Evolutionary conservation across 1,140 invertebrate genomes (phyloP).

Genomic region (Drosophila nigrodunni): DNA sequence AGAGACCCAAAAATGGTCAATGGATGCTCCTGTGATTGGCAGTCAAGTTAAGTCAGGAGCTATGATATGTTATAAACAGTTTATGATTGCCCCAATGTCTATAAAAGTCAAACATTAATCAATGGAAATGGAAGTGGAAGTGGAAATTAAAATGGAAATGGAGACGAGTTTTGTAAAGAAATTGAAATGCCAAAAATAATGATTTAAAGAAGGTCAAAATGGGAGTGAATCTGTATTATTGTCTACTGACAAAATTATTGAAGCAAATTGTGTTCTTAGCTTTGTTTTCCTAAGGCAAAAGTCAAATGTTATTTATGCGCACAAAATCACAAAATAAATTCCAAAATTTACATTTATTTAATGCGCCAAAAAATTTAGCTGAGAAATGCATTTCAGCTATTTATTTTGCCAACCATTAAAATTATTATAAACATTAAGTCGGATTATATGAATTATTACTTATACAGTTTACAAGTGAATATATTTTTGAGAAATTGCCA

Average conservation of each 20-base stretch:
- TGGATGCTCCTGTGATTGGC: slow-evolving; percentile 20
- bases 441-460: slow-evolving; percentile 7
- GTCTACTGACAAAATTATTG: slow-evolving; percentile 5
- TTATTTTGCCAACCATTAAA: slow-evolving; percentile 30
- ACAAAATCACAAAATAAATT: slow-evolving; percentile 15
- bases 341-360: slow-evolving; percentile 12
- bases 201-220: slow-evolving; percentile 10
- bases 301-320: slow-evolving; percentile 33
- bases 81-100: slow-evolving; percentile 2
- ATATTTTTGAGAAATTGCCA: slow-evolving; percentile 12
- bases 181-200: slow-evolving; percentile 16
- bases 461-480: background rate
- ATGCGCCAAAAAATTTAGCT: slow-evolving; percentile 21
- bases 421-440: slow-evolving; percentile 2
- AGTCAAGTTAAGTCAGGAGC: background rate
- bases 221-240: slow-evolving; percentile 69
- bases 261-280: slow-evolving; percentile 2
- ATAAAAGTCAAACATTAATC: slow-evolving; percentile 34
- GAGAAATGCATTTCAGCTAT: slow-evolving; percentile 48
- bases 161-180: background rate
- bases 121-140: slow-evolving; percentile 32
- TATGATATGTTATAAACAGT: slow-evolving; percentile 22
- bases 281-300: slow-evolving; percentile 18
- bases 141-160: slow-evolving; percentile 17
- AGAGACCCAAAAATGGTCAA: background rate